phyloP scores from a whole-genome alignment of 2,888 invertebrate genomes.

The Caradrina clavipalpis region DNA sequence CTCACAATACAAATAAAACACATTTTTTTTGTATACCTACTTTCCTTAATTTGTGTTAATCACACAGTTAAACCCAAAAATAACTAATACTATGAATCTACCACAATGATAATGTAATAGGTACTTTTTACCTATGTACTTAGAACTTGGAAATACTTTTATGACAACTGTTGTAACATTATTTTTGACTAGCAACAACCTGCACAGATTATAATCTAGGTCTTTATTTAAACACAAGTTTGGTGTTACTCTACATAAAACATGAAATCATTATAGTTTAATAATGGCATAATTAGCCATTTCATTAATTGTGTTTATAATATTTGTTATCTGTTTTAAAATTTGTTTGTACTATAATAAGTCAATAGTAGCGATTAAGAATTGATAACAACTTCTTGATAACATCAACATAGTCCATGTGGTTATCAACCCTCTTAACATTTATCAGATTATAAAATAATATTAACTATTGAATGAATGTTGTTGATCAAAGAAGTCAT shows the following conservation, averaged over 20 bases:
- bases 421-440: constrained; percentile 21
- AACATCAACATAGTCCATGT: constrained; percentile 3
- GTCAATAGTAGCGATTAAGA: constrained; percentile 28
- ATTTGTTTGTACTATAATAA: constrained; percentile 6
- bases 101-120: neutral
- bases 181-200: neutral
- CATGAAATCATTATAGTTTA: neutral
- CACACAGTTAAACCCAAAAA: neutral
- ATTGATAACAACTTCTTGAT: constrained; percentile 30
- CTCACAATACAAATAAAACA: no score
- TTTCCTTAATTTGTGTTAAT: neutral
- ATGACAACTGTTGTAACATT: neutral
- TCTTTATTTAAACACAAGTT: neutral
- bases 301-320: neutral
- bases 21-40: no score
- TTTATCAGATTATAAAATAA: constrained; percentile 11
- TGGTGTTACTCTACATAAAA: neutral
- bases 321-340: constrained; percentile 7
- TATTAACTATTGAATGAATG: constrained; percentile 34
- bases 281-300: neutral
- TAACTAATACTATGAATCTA: neutral
- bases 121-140: neutral
- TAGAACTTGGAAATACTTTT: neutral
- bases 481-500: no score
- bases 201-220: neutral